A percentile compares a stretch with the other conserved stretches of the same genome.
Evolutionary conservation across 1,140 invertebrate genomes (phyloP).

Genomic region (Nasonia vitripennis): DNA sequence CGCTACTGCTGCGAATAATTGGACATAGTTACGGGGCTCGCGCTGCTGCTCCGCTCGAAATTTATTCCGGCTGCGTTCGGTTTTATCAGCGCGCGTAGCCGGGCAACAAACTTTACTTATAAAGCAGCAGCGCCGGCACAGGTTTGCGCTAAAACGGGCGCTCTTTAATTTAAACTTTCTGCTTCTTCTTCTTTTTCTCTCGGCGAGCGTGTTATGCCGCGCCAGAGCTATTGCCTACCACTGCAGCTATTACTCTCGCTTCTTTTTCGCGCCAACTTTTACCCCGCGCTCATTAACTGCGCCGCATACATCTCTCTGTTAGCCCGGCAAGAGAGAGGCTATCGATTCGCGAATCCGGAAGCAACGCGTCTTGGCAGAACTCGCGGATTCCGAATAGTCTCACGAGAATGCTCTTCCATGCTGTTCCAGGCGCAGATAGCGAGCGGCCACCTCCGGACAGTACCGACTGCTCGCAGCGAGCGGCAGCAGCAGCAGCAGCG

Average conservation of each 20-base stretch:
- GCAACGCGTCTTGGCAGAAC: not conserved
- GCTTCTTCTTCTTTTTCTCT: not conserved
- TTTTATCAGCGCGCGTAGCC: not conserved
- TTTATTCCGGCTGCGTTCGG: not conserved
- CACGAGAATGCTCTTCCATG: too few relatives aligned
- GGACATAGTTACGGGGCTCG: too few relatives aligned
- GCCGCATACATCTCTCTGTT: too few relatives aligned
- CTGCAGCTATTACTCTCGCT: slow-evolving; percentile 33
- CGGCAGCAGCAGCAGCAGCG: too few relatives aligned
- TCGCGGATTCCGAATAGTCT: too few relatives aligned
- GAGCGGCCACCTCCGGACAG: not conserved
- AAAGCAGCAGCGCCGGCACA: not conserved
- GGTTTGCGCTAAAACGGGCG: not conserved
- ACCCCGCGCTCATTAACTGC: too few relatives aligned
- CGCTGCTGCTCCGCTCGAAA: not conserved
- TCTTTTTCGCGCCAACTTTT: slow-evolving; percentile 14
- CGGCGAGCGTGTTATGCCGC: not conserved
- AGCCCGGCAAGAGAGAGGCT: too few relatives aligned
- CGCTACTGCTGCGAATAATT: too few relatives aligned
- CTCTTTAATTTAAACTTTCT: slow-evolving; percentile 15
- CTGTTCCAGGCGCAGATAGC: slow-evolving; percentile 29
- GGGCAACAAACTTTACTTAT: not conserved
- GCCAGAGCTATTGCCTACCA: slow-evolving; percentile 25
- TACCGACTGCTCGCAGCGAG: not conserved
- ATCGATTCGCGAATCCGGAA: not conserved